Evolutionary conservation across 2,888 invertebrate species (phyloP), one percentile per base, ranked within the genome.

Genomic region (Aquatica leii): DNA sequence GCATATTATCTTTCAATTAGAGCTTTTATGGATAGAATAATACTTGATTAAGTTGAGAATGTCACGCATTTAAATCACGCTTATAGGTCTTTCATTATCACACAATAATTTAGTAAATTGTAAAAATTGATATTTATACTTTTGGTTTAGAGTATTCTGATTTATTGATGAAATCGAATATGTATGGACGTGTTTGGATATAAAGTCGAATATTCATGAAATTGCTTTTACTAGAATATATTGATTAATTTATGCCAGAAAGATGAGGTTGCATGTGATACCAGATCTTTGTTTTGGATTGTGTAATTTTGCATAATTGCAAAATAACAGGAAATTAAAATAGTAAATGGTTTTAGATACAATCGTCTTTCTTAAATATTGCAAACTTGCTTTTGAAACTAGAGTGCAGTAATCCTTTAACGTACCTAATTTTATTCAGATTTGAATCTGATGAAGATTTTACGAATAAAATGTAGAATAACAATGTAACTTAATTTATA

Each of bases 121-220:
- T 37, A 6, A 31, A 31, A 31, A 31, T 31, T 4, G 9, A 4
- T 31, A 31, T 31, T 31, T 6, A 37, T 34, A 41, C 56, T 53
- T 58, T 62, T 57, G 58, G 34, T 58, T 61, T 62, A 24, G 18
- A 35, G 52, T 52, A 51, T 48, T 12, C 51, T 62, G 21, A 52
- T 53, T 62, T 62, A 62, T 57, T 62, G 58, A 58, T 51, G 46
- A 53, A 62, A 62, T 5, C 53, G 58, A 53, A 58, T 52, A 62
- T 46, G 34, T 57, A 62, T 58, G 53, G 62, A 21, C 20, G 62
- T 17, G 51, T 43, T 62, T 24, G 41, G 55, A 56, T 62, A 37
- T 40, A 62, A 34, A 37, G 40, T 34, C 46, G 50, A 50, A 37
- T 55, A 62, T 62, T 62, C 56, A 57, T 55, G 56, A 51, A 50